Conservation (phyloP, 2,113 vertebrate species). For the Paradoxurus hermaphroditus region DNA sequence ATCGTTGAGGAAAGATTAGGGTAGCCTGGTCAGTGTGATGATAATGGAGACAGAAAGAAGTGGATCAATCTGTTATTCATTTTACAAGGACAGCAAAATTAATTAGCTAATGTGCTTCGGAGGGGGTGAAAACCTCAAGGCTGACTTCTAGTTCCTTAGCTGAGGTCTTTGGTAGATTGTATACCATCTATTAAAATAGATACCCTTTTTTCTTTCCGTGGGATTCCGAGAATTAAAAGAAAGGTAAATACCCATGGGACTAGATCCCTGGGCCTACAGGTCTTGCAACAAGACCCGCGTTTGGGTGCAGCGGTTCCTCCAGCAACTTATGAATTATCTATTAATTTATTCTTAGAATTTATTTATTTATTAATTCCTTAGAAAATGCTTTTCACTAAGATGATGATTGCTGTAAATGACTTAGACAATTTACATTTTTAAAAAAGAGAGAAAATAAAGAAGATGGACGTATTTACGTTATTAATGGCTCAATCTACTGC, state of each 20-base stretch:
- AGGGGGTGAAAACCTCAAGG: not conserved
- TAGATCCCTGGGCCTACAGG: not conserved
- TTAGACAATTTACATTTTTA: not conserved
- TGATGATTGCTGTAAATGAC: not conserved
- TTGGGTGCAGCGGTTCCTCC: not conserved
- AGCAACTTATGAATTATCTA: not conserved
- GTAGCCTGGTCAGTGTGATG: not conserved
- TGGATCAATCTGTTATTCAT: not conserved
- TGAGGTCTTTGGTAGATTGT: not conserved
- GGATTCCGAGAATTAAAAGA: not conserved
- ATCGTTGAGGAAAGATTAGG: not conserved
- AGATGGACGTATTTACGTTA: not conserved
- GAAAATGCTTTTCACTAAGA: not conserved
- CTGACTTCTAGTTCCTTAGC: not conserved
- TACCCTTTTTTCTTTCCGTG: not conserved
- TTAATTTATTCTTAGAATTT: not conserved
- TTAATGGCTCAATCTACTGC: not conserved
- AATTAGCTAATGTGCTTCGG: not conserved
- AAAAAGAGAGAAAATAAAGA: slow-evolving; percentile 9
- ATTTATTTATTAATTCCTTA: not conserved
- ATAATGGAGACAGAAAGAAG: not conserved
- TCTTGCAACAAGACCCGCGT: not conserved
- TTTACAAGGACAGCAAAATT: not conserved
- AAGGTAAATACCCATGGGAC: not conserved
- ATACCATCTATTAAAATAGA: not conserved